A percentile compares a stretch with the other conserved stretches of the same genome.
phyloP scores from a whole-genome alignment of 2,113 vertebrate genomes.

The Melospiza georgiana region DNA sequence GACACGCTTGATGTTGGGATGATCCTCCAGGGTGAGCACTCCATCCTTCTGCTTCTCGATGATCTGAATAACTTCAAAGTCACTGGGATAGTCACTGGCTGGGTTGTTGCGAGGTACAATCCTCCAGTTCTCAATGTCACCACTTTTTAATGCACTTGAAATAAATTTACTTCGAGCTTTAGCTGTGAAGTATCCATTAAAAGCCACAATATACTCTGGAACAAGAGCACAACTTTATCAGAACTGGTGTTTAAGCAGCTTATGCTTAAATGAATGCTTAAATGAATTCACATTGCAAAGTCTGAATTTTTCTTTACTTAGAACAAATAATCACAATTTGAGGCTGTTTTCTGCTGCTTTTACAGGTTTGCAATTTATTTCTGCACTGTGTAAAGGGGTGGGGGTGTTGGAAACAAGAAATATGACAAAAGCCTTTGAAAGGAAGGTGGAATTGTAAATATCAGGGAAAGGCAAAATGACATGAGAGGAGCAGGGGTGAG shows the following conservation, averaged over 20 bases:
- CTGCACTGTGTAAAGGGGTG: background rate
- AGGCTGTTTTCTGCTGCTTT: background rate
- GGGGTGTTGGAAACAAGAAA: background rate
- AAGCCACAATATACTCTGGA: conserved; percentile 94
- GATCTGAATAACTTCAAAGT: conserved; percentile 96
- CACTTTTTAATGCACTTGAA: conserved; percentile 87
- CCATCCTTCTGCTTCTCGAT: conserved; percentile 82
- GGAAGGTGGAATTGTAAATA: background rate
- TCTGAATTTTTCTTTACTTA: background rate
- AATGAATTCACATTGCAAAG: background rate
- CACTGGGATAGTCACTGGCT: conserved; percentile 95
- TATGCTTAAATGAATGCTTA: too few relatives aligned
- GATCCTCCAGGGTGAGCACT: conserved; percentile 88
- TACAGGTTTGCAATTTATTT: background rate
- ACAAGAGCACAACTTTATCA: conserved; percentile 53
- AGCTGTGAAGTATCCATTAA: conserved; percentile 92
- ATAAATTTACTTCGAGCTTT: conserved; percentile 95
- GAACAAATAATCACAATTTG: background rate
- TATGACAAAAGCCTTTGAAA: background rate
- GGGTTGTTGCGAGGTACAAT: conserved; percentile 94
- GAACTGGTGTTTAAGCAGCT: background rate
- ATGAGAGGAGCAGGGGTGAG: background rate
- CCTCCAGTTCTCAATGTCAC: conserved; percentile 86
- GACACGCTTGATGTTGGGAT: conserved; percentile 96
- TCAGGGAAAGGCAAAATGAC: fast-evolving